Evolutionary conservation across 1,140 invertebrate genomes (phyloP).

Genomic region (Zaprionus davidi): DNA sequence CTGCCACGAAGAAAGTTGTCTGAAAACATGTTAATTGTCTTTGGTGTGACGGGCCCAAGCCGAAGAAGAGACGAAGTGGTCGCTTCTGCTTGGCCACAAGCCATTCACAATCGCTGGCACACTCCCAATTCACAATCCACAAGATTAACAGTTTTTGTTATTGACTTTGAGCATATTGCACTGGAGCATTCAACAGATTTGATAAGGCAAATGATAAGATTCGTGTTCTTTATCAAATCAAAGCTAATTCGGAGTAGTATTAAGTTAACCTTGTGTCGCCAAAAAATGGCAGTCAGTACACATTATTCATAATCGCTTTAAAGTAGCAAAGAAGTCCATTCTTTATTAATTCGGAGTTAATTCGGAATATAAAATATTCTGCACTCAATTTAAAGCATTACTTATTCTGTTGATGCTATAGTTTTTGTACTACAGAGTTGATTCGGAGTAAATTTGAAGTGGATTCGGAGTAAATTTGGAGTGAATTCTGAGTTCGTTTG

Average conservation of each 20-base stretch:
- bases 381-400: no score
- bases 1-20: slow-evolving; percentile 68
- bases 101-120: background rate
- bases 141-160: background rate
- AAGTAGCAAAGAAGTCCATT: no score
- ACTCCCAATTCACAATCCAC: background rate
- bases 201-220: background rate
- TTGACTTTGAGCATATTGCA: background rate
- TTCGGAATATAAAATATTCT: no score
- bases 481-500: background rate
- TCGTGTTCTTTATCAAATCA: background rate
- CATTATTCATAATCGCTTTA: no score
- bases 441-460: no score
- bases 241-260: background rate
- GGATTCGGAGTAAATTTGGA: no score
- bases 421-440: no score
- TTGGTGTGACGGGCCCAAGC: slow-evolving; percentile 10
- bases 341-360: no score
- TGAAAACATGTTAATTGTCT: slow-evolving; percentile 73
- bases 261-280: no score
- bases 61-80: background rate
- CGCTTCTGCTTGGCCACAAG: slow-evolving; percentile 11
- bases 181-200: background rate
- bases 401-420: no score
- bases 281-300: no score